Base-by-base conservation (phyloP, 2,888 invertebrate genomes). In the Rhingia rostrata region DNA sequence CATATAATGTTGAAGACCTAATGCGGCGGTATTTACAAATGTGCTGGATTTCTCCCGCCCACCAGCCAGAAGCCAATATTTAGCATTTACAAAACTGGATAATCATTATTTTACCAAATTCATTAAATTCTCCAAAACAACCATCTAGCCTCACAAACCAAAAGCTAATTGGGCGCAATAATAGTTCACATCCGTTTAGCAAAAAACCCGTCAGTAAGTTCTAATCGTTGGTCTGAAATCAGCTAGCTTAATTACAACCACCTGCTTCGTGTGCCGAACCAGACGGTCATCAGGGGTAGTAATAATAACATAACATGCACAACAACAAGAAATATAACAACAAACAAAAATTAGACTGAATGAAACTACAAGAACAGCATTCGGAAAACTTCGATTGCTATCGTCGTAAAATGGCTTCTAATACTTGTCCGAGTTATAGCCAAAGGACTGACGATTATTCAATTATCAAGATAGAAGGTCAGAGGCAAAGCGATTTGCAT, bases 391-490 rank as follows among this genome's bases (percentile, higher is more conserved):
- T 54, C 32, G 77, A 69, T 69, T 47, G 12, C 14, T 54, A 69
- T 77, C 77, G 69, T 10, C 32, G 49, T 47, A 61, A 77, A 69
- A 14, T 77, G 22, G 54, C 67, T 54, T 54, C 53, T 61, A 75
- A 53, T 67, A 47, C 47, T 53, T 78, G 69, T 39, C 54, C 12
- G n/a, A 33, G 32, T n/a, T 49, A 39, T 33, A 64, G 47, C 47
- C 9, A 5, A 33, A n/a, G 30, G 37, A 67, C 69, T 41, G 61
- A 32, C 54, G 39, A 70, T 63, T 78, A 61, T 70, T 78, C 77
- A 78, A 78, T 78, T 78, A 78, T 63, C 54, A 56, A 41, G 49
- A 66, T 58, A 49, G 33, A 78, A 78, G 77, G 77, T 69, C 77
- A 69, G 41, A 63, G 63, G 49, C 61, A 54, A 78, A 78, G 41